These are phyloP conservation scores for Numenius arquata DNA, from an alignment of 2,113 vertebrate genomes.

Conservation along the genomic window DNA sequence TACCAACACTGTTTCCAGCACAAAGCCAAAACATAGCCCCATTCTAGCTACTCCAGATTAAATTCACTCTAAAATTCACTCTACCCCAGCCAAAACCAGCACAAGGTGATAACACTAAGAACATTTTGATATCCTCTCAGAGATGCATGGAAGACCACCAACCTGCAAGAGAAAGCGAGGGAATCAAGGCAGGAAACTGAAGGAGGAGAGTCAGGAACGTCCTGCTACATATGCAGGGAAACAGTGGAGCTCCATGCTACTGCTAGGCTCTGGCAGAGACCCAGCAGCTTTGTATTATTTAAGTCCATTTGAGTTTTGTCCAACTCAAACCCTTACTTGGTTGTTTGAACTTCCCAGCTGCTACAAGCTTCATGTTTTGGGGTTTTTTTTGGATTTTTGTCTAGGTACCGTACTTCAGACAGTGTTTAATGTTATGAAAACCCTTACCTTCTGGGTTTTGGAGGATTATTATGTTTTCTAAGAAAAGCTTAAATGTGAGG, in stretches of 20 bases:
- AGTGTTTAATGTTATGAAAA: background rate
- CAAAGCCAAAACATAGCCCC: background rate
- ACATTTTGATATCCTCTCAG: background rate
- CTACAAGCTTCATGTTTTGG: background rate
- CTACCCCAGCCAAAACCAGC: background rate
- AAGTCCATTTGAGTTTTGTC: background rate
- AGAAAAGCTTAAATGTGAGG: background rate
- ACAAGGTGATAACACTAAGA: background rate
- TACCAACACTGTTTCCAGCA: background rate
- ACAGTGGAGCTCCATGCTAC: background rate
- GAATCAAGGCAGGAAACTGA: background rate
- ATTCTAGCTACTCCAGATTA: background rate
- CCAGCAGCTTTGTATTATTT: background rate
- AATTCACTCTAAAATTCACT: too few species aligned
- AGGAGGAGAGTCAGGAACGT: background rate
- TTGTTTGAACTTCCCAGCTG: background rate
- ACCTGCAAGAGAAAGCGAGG: accelerated
- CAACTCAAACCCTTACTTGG: background rate
- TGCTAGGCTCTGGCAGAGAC: accelerated
- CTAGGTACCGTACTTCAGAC: background rate
- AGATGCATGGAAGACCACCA: background rate
- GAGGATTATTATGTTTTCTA: background rate
- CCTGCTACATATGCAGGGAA: accelerated
- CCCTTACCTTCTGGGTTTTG: background rate
- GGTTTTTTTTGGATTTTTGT: background rate